Evolutionary conservation across 2,888 invertebrate species (phyloP).

Genomic region (Blera fallax): DNA sequence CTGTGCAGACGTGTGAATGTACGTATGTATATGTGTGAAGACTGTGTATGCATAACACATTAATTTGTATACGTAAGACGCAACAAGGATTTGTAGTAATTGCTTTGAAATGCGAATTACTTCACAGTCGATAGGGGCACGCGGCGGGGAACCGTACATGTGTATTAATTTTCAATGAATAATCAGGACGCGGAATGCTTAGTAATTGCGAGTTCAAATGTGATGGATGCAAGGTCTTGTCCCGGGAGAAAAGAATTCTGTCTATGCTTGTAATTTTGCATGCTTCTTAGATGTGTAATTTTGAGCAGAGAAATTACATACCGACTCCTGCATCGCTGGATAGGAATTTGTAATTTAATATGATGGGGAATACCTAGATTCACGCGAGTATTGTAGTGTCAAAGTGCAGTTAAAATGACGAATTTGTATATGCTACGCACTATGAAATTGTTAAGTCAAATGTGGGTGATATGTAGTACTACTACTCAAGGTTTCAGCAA

Average conservation of each 20-base stretch:
- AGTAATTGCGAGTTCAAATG: slow-evolving; percentile 43
- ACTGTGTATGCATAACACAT: not conserved
- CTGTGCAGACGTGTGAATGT: not conserved
- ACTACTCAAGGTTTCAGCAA: no score
- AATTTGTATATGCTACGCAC: no score
- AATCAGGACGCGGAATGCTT: slow-evolving; percentile 60
- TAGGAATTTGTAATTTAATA: not conserved
- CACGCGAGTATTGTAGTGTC: no score
- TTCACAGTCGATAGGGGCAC: not conserved
- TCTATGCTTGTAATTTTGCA: slow-evolving; percentile 17
- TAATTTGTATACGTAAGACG: slow-evolving; percentile 12
- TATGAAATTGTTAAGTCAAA: no score
- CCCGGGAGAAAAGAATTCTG: slow-evolving; percentile 2
- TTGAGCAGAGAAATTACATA: slow-evolving; percentile 18
- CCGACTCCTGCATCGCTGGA: not conserved
- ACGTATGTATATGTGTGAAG: not conserved
- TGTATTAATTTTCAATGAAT: slow-evolving; percentile 48
- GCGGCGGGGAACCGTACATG: not conserved
- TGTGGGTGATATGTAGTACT: no score
- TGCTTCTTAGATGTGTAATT: slow-evolving; percentile 14
- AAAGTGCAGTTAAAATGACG: no score
- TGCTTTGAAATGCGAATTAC: slow-evolving; percentile 50
- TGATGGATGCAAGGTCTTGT: slow-evolving; percentile 4
- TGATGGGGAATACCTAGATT: no score
- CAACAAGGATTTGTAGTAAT: slow-evolving; percentile 41